Evolutionary conservation across 1,140 invertebrate genomes (phyloP), one percentile per base, ranked within the genome.

Genomic region (Eriocheir sinensis): DNA sequence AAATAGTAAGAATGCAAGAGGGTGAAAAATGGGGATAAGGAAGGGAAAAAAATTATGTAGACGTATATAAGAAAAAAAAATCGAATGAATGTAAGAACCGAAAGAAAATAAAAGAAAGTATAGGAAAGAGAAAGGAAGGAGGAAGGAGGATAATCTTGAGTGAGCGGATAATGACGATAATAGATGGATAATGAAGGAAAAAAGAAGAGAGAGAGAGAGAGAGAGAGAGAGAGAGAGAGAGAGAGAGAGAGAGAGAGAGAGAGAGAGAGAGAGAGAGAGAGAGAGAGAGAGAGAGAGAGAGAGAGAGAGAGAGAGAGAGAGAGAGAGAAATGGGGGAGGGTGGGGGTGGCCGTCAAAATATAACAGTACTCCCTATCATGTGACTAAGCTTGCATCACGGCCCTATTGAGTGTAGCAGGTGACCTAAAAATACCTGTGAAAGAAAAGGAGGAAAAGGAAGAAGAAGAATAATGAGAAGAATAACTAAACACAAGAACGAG

Each of bases 201-300:
- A n/a, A n/a, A 72, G n/a, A n/a, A 72, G 60, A n/a, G 60, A 72
- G 60, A n/a, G 60, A 72, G 60, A 72, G 60, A 72, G 60, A 72
- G 12, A n/a, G n/a, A n/a, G 60, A 72, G 60, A n/a, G 60, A 72
- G 60, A 72, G 60, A n/a, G 60, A 72, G 60, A n/a, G 60, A 72
- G n/a, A n/a, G 60, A 72, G n/a, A 72, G n/a, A n/a, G 60, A n/a
- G n/a, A 72, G 60, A n/a, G 60, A n/a, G 60, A n/a, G n/a, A 72
- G 12, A n/a, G 60, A 72, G n/a, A 15, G n/a, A 72, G n/a, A n/a
- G 60, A 72, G 60, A 72, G 60, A n/a, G n/a, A n/a, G 60, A 72
- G 60, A n/a, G 60, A 15, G 12, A 72, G 60, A n/a, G n/a, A n/a
- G n/a, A 15, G 60, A n/a, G 60, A n/a, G 12, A 72, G 60, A n/a